Conservation (phyloP, 2,888 invertebrate species). For the Ophion slaviceki region DNA sequence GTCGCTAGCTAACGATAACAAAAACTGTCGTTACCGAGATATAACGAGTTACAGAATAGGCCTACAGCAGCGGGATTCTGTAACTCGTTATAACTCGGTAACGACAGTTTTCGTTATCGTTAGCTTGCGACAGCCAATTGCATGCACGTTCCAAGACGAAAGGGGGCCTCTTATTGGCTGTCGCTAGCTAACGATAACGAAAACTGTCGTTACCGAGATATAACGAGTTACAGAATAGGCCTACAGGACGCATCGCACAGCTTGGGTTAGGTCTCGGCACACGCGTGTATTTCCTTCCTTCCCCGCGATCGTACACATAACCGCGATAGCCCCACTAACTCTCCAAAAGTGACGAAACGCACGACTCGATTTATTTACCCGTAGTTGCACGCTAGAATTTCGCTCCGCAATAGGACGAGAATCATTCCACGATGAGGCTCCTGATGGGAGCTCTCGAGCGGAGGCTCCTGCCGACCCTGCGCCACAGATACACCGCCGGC, state of each 20-base stretch:
- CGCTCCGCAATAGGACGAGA: neutral
- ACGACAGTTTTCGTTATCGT: too few relatives aligned
- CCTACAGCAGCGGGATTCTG: too few relatives aligned
- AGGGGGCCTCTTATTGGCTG: too few relatives aligned
- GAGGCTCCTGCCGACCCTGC: slow-evolving; percentile 75
- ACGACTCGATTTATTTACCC: neutral
- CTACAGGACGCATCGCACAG: neutral
- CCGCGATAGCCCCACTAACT: slow-evolving; percentile 17
- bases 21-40: too few relatives aligned
- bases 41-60: too few relatives aligned
- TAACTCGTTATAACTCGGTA: too few relatives aligned
- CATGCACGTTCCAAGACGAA: too few relatives aligned
- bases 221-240: too few relatives aligned
- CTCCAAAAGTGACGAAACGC: neutral
- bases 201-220: too few relatives aligned
- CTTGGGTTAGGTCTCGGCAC: slow-evolving; percentile 41
- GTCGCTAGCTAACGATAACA: too few relatives aligned
- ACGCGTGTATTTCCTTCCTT: neutral
- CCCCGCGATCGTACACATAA: slow-evolving; percentile 29
- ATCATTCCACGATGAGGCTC: slow-evolving; percentile 68
- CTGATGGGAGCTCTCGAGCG: slow-evolving; percentile 72
- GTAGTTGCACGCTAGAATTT: neutral
- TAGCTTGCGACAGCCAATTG: too few relatives aligned
- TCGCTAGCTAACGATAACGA: too few relatives aligned
- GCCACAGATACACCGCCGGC: slow-evolving; percentile 71